Base-by-base conservation (phyloP, 2,113 vertebrate genomes). In the Plecotus auritus region DNA sequence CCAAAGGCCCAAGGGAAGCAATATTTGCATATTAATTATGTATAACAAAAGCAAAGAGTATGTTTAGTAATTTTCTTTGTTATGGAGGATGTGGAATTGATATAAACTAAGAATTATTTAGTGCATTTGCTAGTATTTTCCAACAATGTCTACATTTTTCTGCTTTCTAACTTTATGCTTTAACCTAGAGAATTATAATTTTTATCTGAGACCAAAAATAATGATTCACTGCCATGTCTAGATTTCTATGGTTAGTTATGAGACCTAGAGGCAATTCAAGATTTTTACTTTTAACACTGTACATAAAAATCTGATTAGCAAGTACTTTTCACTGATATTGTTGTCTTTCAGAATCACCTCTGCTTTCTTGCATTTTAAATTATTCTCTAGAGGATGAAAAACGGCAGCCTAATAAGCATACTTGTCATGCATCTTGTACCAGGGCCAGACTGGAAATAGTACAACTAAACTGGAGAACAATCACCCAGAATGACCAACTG, bases 281-380 rank as follows among this genome's bases (percentile, higher is more conserved):
- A 61, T 56, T 92, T 76, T 95, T 11, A 49, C 56, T 96, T 96
- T 96, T 96, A 92, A 93, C 30, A 61, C 61, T 95, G 0, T 69
- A 40, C 32, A 40, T 96, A 92, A 95, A 97, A 90, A 54, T 85
- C 14, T 95, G 72, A 94, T 94, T 94, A 95, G 42, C 64, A 96
- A 93, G 74, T 88, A 45, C 73, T 95, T 64, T 92, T 80, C 45
- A 40, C 66, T 61, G 42, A 85, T 59, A 47, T 82, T 23, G 13
- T 42, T 92, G 66, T 90, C 81, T 92, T 96, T 95, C 90, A 92
- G 59, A 81, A 80, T 76, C 30, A 85, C 81, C 90, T 92, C 54
- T 74, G 17, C 70, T 72, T 73, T 87, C 59, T 66, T 81, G 40
- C 2, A 61, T 70, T 92, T 93, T 80, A 91, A 91, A 66, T 80